Conservation (phyloP, 2,797 vertebrate genomes). For the Pseudochirops cupreus region DNA sequence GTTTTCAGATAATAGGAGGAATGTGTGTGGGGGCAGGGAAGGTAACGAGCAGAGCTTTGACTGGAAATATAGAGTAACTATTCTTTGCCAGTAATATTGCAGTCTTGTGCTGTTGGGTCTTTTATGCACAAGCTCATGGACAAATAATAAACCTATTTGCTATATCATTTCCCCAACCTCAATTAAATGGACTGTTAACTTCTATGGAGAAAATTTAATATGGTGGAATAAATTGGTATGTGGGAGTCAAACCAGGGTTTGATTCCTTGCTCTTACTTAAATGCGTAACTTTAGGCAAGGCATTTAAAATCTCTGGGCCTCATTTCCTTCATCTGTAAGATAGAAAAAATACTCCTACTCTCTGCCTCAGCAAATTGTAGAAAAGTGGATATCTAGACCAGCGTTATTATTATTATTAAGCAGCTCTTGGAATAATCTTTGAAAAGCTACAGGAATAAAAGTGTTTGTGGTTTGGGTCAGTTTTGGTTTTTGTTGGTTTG, state of each 20-base stretch:
- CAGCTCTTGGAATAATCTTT: constrained; percentile 79
- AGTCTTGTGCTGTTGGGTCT: constrained; percentile 76
- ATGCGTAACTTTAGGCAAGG: background rate
- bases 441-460: constrained; percentile 79
- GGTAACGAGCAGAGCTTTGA: constrained; percentile 46
- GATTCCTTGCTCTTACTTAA: background rate
- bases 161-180: constrained; percentile 72
- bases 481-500: background rate
- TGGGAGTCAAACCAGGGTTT: background rate
- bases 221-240: background rate
- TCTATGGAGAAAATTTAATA: background rate
- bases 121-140: constrained; percentile 77
- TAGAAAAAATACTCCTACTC: background rate
- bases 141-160: constrained; percentile 82
- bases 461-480: constrained; percentile 24
- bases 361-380: background rate
- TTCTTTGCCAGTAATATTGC: constrained; percentile 75
- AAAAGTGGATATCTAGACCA: constrained; percentile 66
- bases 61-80: constrained; percentile 66
- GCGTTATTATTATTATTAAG: constrained; percentile 59
- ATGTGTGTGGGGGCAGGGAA: constrained; percentile 54
- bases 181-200: background rate
- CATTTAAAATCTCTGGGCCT: background rate
- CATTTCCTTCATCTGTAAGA: background rate
- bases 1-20: constrained; percentile 74